These are phyloP conservation scores for Sciurus vulgaris DNA, from an alignment of 2,797 vertebrate species.

Conservation along the genomic window DNA sequence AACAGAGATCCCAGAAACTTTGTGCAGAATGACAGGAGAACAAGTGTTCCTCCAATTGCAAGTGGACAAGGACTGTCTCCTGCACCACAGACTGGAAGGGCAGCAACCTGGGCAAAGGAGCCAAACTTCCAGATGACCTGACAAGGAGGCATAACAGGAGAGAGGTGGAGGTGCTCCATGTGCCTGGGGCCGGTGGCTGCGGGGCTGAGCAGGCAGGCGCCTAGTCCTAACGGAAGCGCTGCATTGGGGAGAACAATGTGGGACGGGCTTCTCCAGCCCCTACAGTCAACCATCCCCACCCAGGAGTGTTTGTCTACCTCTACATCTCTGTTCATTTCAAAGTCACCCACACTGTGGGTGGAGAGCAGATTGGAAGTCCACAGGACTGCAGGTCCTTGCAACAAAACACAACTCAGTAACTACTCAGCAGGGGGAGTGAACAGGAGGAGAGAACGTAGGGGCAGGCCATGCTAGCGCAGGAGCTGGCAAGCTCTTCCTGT, in stretches of 20 bases:
- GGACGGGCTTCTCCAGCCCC: not conserved
- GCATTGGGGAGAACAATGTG: not conserved
- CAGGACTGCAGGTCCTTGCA: not conserved
- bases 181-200: not conserved
- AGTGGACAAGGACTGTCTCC: not conserved
- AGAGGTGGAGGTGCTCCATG: not conserved
- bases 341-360: not conserved
- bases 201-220: not conserved
- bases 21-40: not conserved
- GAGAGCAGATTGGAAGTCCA: not conserved
- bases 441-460: not conserved
- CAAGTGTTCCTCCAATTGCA: not conserved
- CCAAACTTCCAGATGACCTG: no score
- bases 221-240: not conserved
- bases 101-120: not conserved
- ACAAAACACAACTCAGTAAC: not conserved
- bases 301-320: not conserved
- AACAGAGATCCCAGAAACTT: slow-evolving; percentile 11
- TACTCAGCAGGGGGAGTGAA: not conserved
- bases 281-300: not conserved
- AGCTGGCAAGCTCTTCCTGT: not conserved
- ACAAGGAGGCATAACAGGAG: not conserved
- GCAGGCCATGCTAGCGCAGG: rapidly evolving
- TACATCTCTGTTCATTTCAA: not conserved
- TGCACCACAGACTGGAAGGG: not conserved